Conservation (phyloP, 2,113 vertebrate genomes). For the Eolophus roseicapilla region DNA sequence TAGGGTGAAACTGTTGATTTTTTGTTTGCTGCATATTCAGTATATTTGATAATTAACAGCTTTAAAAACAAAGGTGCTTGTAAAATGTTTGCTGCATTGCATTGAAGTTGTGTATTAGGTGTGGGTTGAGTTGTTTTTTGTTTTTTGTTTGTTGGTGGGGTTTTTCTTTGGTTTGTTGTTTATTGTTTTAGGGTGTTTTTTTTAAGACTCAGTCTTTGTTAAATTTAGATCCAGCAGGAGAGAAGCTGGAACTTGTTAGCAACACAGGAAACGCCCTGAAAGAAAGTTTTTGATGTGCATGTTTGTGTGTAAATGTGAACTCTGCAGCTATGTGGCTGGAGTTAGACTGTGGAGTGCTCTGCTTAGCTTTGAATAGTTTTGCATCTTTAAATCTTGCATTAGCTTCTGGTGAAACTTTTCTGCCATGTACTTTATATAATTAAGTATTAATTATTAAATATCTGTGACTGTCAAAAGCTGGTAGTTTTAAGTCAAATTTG, state of each 20-base stretch:
- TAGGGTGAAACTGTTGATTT: not conserved
- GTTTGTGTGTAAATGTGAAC: not conserved
- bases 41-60: not conserved
- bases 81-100: not conserved
- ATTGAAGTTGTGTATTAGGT: accelerated
- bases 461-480: not conserved
- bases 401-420: not conserved
- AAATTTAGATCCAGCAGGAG: slow-evolving; percentile 35
- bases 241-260: slow-evolving; percentile 62
- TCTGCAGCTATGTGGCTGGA: not conserved
- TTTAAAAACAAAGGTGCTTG: not conserved
- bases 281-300: slow-evolving; percentile 43
- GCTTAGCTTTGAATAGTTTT: not conserved
- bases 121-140: not conserved
- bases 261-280: slow-evolving; percentile 2
- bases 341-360: not conserved
- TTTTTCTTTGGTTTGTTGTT: not conserved
- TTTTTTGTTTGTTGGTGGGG: not conserved
- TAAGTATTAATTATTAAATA: not conserved
- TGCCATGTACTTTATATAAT: not conserved
- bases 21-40: not conserved
- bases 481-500: not conserved
- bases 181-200: not conserved
- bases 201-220: not conserved
- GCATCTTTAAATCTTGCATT: not conserved